Conservation (phyloP, 1,140 invertebrate genomes). For the Nasonia giraulti region DNA sequence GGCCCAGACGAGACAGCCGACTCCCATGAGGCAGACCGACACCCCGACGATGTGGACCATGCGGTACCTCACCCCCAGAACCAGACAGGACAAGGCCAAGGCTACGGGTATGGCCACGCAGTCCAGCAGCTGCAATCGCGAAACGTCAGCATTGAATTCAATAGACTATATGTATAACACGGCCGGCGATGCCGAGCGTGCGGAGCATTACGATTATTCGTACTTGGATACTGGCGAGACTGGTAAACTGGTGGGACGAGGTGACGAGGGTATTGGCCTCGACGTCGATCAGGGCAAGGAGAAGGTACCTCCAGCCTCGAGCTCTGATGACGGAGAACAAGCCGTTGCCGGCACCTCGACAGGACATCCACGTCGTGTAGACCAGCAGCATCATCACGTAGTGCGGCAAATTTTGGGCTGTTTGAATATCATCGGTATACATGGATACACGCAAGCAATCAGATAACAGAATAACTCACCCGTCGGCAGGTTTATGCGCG, state of each 20-base stretch:
- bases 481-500: conserved; percentile 83
- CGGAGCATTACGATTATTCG: not conserved
- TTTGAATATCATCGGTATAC: conserved; percentile 22
- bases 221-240: conserved; percentile 79
- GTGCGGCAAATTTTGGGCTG: conserved; percentile 87
- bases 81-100: conserved; percentile 82
- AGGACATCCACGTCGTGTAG: conserved; percentile 85
- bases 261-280: conserved; percentile 86
- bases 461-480: conserved; percentile 67
- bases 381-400: conserved; percentile 85
- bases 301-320: conserved; percentile 83
- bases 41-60: conserved; percentile 88
- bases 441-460: not conserved
- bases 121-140: conserved; percentile 84
- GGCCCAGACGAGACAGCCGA: conserved; percentile 88
- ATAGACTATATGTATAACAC: too few relatives aligned
- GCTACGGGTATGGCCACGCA: conserved; percentile 91
- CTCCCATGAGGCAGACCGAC: conserved; percentile 86
- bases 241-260: conserved; percentile 83
- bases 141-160: not conserved
- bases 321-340: conserved; percentile 80
- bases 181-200: too few relatives aligned
- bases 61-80: conserved; percentile 81
- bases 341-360: conserved; percentile 78
- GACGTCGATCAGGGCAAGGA: conserved; percentile 87